Conservation (phyloP, 2,113 vertebrate species). For the Microcebus tavaratra region DNA sequence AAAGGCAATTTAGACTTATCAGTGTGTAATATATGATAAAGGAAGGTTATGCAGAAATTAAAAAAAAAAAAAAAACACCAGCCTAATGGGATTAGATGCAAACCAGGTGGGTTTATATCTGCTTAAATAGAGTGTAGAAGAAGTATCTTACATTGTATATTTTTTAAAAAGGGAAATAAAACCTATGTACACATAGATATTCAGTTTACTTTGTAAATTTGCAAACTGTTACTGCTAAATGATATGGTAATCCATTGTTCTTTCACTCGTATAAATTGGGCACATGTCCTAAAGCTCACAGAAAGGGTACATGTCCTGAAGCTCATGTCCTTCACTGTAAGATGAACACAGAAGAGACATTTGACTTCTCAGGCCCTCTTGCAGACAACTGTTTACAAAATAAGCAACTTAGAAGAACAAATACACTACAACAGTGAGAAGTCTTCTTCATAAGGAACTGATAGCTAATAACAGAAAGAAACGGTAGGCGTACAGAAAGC, state of each 20-base stretch:
- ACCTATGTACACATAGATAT: neutral
- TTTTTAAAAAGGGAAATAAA: neutral
- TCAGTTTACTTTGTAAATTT: slow-evolving; percentile 21
- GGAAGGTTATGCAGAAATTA: neutral
- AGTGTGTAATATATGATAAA: neutral
- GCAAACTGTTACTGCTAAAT: neutral
- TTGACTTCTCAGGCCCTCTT: neutral
- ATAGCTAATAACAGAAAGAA: slow-evolving; percentile 8
- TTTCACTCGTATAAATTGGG: neutral
- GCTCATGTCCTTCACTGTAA: neutral
- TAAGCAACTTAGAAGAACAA: neutral
- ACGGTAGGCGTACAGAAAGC: neutral
- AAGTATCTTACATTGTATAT: neutral
- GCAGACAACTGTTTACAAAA: neutral
- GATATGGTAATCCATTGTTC: neutral
- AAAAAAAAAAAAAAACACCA: neutral
- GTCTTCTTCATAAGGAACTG: slow-evolving; percentile 4
- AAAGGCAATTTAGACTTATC: neutral
- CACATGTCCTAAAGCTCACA: neutral
- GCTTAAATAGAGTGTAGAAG: neutral
- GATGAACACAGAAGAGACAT: neutral
- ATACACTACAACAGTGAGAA: neutral
- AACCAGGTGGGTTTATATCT: neutral
- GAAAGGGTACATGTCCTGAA: neutral
- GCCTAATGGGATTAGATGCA: neutral